Evolutionary conservation across 2,797 vertebrate genomes (phyloP), one percentile per base, ranked within the genome.

Genomic region (Gephyroberyx darwinii): DNA sequence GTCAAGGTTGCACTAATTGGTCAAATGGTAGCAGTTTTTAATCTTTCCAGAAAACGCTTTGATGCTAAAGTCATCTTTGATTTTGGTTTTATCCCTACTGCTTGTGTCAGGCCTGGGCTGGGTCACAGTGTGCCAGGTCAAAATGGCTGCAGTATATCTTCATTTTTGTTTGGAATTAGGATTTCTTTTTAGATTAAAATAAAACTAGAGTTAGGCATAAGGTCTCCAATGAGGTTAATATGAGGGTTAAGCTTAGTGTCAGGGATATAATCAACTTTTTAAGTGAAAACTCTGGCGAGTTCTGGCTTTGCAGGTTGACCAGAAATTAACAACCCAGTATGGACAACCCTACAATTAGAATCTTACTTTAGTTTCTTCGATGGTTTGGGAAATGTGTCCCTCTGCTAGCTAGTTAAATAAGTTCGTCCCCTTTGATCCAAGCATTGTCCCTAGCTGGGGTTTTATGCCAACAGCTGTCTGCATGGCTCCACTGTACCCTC

Each of bases 1-100:
- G 77, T 68, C 84, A 59, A 72, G 69, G 43, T 57, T 41, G 48
- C 1, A 19, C 63, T 84, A 85, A 88, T 76, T 84, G 77, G 74
- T 43, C 22, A 71, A 78, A 73, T 22, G 31, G 17, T 47, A 9
- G 5, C 58, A 8, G 54, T 71, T 70, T 77, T 72, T 84, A 77
- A 88, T 83, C 78, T 86, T 84, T 57, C 60, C 47, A 37, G 63
- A 75, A 58, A 33, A 1, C 57, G 68, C 82, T 83, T 80, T 82
- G 66, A 84, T 81, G 75, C 26, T 56, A 35, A 69, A 63, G 80
- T 72, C 52, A 52, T 47, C n/a, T 82, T 86, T 77, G 62, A 48
- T 77, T 82, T 75, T 45, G 60, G 73, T 72, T 17, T 86, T 74
- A 86, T 63, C 76, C 74, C 17, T 5, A 8, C 60, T 12, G 59